Evolutionary conservation across 1,140 invertebrate species (phyloP), one percentile per base, ranked within the genome.

Genomic region (Chionoecetes opilio): DNA sequence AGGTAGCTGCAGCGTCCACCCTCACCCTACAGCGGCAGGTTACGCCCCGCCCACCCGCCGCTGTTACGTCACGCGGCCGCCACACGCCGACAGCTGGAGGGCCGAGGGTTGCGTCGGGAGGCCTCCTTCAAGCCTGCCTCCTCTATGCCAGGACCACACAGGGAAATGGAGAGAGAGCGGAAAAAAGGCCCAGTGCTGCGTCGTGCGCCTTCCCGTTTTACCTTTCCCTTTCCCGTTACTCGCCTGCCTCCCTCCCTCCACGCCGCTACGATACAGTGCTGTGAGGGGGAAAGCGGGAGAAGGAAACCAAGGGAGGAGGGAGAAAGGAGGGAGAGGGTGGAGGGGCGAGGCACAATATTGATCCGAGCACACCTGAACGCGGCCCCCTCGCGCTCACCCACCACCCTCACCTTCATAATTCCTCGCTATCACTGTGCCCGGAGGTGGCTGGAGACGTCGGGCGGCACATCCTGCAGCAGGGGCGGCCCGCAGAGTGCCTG

Each of bases 361-460:
- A 75, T 75, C 63, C 63, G 21, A 75, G 63, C 63, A 75, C 63
- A 75, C 63, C 63, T 75, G 63, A 75, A 75, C 63, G 63, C 63
- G n/a, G 63, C 63, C 63, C 63, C 63, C 63, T 75, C 63, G 63
- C 63, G 63, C n/a, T 75, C 63, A 75, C 63, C 63, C 63, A n/a
- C 63, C 63, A 75, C 63, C 63, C 63, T 75, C 63, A 8, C 63
- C 63, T 75, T 75, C 63, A 75, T 75, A 75, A 75, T 75, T 75
- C 63, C 63, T 75, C 63, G 63, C 63, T 75, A 75, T 75, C 63
- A 75, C 63, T n/a, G 63, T 75, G 63, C n/a, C 63, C 63, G 63
- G 21, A 75, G 63, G 63, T 75, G 63, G 63, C 63, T 75, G 63
- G 63, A 26, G 63, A 75, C 63, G 63, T 75, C 63, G n/a, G 63